Conservation (phyloP, 2,888 invertebrate species). For the Mythimna ferrago region DNA sequence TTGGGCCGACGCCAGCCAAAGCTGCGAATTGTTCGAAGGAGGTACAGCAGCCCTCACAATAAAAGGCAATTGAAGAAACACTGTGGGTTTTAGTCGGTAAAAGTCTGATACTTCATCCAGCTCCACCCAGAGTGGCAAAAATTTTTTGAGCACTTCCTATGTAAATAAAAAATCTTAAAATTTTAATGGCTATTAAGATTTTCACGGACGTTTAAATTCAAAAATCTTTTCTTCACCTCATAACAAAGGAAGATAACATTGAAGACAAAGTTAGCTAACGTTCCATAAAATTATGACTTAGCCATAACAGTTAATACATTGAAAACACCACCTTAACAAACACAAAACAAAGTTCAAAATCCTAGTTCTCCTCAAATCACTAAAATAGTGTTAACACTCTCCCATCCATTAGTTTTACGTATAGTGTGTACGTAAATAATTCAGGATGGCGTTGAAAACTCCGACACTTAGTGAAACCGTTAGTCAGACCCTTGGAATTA, state of each 20-base stretch:
- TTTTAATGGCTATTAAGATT: not conserved
- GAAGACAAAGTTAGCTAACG: constrained; percentile 33
- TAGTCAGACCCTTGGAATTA: constrained; percentile 48
- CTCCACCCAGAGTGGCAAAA: too few species aligned
- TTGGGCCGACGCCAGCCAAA: too few species aligned
- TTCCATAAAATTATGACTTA: constrained; percentile 16
- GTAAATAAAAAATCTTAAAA: too few species aligned
- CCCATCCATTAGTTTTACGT: constrained; percentile 34
- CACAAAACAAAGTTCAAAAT: constrained; percentile 7
- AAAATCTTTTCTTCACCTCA: not conserved
- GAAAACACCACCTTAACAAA: not conserved
- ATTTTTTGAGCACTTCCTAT: too few species aligned
- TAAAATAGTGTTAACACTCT: constrained; percentile 9
- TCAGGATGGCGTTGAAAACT: constrained; percentile 32
- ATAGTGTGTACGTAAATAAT: constrained; percentile 43
- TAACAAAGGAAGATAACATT: constrained; percentile 6
- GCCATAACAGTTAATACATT: not conserved
- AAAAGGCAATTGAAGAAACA: too few species aligned
- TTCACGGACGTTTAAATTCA: not conserved
- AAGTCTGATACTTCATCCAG: too few species aligned
- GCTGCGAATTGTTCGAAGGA: too few species aligned
- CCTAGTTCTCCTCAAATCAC: not conserved
- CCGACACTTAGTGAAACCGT: constrained; percentile 45
- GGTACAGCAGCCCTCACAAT: too few species aligned
- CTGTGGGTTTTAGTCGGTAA: too few species aligned